Evolutionary conservation across 2,888 invertebrate genomes (phyloP), one percentile per base, ranked within the genome.

Genomic region (Oscheius myriophilus): DNA sequence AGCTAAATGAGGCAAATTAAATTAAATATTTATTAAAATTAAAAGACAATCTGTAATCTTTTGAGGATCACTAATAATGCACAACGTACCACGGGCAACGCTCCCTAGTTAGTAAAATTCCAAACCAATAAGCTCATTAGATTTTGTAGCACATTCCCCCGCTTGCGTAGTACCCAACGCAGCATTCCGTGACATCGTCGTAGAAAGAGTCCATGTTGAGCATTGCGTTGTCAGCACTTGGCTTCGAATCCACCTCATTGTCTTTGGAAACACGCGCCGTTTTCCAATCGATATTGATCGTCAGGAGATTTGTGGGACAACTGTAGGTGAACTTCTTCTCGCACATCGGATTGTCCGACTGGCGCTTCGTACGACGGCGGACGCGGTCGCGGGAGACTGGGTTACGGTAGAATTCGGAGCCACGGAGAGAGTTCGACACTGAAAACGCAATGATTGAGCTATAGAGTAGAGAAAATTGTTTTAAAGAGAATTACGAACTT

Each of bases 231-330:
- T 54, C 64, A 11, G 21, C 46, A 11, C 18, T 18, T 0, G n/a
- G 16, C 21, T 57, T 45, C n/a, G 21, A n/a, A 18, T 58, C 42
- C 2, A 4, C 6, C 2, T 16, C 41, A 18, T 23, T 6, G 25
- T 9, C 23, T 4, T 23, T 11, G 57, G 55, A 41, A 21, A 49
- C n/a, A 14, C 39, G 39, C n/a, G 75, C 69, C n/a, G 54, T 65
- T 41, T 76, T 73, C 70, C 78, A 80, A 55, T 81, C 82, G 63
- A 82, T 76, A 42, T 81, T 75, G 49, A 85, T 84, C 0, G 84
- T 85, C 46, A 85, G 76, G n/a, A 84, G 69, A 51, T 72, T 73
- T 2, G 83, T 83, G 21, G 85, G 85, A 67, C 85, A 85, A 55
- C 81, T 77, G 72, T 85, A 85, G 41, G 80, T 78, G 76, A 85